Evolutionary conservation across 2,113 vertebrate species (phyloP).

Genomic region (Sturnus vulgaris): DNA sequence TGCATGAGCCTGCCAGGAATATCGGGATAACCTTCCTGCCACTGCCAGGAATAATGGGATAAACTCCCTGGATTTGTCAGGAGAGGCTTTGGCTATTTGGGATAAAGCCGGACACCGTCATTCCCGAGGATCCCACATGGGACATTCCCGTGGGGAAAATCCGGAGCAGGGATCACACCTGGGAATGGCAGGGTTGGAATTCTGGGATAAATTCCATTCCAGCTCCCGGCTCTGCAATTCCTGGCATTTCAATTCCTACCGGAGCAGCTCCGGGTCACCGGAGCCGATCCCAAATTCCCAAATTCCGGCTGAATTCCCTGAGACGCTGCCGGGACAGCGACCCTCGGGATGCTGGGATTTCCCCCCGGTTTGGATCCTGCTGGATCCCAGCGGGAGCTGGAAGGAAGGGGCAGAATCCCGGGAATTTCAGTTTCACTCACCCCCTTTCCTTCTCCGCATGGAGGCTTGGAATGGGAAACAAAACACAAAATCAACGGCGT

Average conservation of each 20-base stretch:
- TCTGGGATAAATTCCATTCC: background rate
- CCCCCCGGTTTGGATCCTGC: background rate
- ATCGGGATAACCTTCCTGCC: background rate
- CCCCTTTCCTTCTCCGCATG: constrained; percentile 96
- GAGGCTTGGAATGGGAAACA: constrained; percentile 90
- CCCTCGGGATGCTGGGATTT: background rate
- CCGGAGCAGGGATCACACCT: accelerated
- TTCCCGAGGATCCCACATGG: accelerated
- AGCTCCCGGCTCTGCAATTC: background rate
- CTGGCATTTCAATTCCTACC: background rate
- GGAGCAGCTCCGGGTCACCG: accelerated
- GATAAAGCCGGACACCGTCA: background rate
- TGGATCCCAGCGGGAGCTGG: background rate
- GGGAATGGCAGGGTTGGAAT: background rate
- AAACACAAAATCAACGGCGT: constrained; percentile 62
- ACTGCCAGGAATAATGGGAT: background rate
- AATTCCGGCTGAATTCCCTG: background rate
- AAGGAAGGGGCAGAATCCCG: background rate
- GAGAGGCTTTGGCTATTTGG: background rate
- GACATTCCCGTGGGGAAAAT: accelerated
- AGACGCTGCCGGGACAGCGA: accelerated
- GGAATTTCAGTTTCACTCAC: constrained; percentile 78
- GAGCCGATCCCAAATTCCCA: background rate
- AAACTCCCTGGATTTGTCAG: background rate
- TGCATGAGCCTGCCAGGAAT: accelerated